Conservation (phyloP, 1,140 invertebrate species). For the Antheraea mylitta region DNA sequence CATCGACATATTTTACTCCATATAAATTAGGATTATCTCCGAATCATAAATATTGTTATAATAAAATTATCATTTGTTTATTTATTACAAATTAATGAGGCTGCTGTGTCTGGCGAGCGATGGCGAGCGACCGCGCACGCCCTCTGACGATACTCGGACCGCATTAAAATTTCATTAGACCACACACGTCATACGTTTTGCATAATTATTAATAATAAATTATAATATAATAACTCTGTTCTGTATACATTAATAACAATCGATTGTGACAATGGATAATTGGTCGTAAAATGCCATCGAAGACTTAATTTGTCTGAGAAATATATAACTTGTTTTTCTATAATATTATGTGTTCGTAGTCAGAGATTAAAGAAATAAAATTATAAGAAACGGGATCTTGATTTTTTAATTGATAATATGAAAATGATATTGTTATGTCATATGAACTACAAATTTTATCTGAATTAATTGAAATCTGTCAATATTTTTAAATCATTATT, state of each 20-base stretch:
- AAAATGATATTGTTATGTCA: no score
- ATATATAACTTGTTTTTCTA: no score
- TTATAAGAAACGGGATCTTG: no score
- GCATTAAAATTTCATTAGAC: slow-evolving; percentile 2
- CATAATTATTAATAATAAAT: slow-evolving; percentile 10
- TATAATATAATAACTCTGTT: neutral
- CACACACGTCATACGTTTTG: neutral
- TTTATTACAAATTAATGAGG: slow-evolving; percentile 7
- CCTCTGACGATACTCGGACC: neutral
- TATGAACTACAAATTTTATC: no score
- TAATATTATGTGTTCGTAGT: no score
- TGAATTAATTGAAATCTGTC: no score
- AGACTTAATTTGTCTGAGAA: no score
- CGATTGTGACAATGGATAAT: neutral
- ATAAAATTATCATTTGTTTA: slow-evolving; percentile 10
- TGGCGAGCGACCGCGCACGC: neutral
- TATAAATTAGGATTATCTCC: slow-evolving; percentile 9
- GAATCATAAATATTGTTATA: slow-evolving; percentile 3
- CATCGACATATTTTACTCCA: slow-evolving; percentile 3
- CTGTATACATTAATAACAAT: slow-evolving; percentile 1
- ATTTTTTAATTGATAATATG: no score
- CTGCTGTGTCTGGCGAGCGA: neutral
- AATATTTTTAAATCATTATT: no score
- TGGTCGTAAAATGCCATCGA: no score
- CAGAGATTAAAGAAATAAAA: no score